Conservation (phyloP, 2,888 invertebrate genomes). For the Gnatocerus cornutus region DNA sequence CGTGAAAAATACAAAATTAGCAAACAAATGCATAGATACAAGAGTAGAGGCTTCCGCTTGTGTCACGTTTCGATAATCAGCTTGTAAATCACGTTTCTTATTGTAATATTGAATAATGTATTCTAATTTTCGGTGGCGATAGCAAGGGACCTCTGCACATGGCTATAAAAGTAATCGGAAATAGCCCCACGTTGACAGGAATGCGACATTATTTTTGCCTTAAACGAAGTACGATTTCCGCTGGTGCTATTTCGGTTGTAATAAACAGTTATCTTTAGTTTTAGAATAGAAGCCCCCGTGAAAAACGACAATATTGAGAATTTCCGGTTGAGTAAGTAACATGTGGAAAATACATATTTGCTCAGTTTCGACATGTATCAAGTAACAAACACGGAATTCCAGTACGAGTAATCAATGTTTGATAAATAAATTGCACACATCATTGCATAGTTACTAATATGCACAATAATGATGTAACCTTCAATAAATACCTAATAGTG, state of each 20-base stretch:
- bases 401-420: constrained; percentile 3
- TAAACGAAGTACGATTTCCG: constrained; percentile 29
- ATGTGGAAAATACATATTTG: constrained; percentile 30
- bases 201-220: constrained; percentile 11
- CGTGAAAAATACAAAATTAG: constrained; percentile 28
- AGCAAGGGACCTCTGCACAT: constrained; percentile 3
- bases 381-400: constrained; percentile 9
- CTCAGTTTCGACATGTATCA: constrained; percentile 16
- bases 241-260: constrained; percentile 8
- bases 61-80: constrained; percentile 39
- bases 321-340: constrained; percentile 28
- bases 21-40: constrained; percentile 25
- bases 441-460: not conserved
- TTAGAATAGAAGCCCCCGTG: not conserved
- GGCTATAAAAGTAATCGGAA: constrained; percentile 38
- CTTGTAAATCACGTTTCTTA: constrained; percentile 5
- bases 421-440: constrained; percentile 22
- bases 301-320: not conserved
- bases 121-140: constrained; percentile 9
- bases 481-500: not conserved
- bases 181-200: constrained; percentile 6
- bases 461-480: not conserved
- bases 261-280: constrained; percentile 7
- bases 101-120: constrained; percentile 11
- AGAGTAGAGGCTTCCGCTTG: constrained; percentile 43